These are phyloP conservation scores for Callyntrura guangdongensis DNA, from an alignment of 2,888 invertebrate species.

Conservation along the genomic window DNA sequence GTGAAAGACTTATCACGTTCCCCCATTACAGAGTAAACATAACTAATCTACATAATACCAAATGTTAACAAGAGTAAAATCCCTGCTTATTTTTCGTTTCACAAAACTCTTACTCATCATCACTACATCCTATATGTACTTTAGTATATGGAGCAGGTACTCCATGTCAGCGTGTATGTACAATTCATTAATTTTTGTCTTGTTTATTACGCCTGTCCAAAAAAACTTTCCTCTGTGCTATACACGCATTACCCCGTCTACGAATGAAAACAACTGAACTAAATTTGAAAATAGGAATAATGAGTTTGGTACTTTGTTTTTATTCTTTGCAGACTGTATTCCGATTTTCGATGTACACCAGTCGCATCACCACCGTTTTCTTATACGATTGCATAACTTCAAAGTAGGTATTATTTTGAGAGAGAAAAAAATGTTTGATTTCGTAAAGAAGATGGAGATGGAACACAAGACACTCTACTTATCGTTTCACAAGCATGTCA, in stretches of 20 bases:
- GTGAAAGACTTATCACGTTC: slow-evolving; percentile 50
- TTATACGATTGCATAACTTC: slow-evolving; percentile 42
- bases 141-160: slow-evolving; percentile 5
- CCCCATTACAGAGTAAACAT: slow-evolving; percentile 26
- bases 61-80: neutral
- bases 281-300: slow-evolving; percentile 28
- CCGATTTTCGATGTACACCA: too few relatives aligned
- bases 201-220: slow-evolving; percentile 28
- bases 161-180: slow-evolving; percentile 29
- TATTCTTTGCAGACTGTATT: neutral
- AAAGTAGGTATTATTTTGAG: slow-evolving; percentile 20
- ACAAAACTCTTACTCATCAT: neutral
- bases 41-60: neutral
- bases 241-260: neutral
- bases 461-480: too few relatives aligned
- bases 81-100: neutral
- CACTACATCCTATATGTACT: too few relatives aligned
- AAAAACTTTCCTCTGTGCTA: slow-evolving; percentile 20
- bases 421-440: slow-evolving; percentile 30
- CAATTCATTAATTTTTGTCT: slow-evolving; percentile 60
- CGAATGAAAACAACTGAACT: neutral
- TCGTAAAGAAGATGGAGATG: slow-evolving; percentile 56
- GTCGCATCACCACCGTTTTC: neutral
- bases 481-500: slow-evolving; percentile 40
- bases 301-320: neutral